These are phyloP conservation scores for Karalla daura DNA, from an alignment of 2,797 vertebrate genomes.

Conservation along the genomic window DNA sequence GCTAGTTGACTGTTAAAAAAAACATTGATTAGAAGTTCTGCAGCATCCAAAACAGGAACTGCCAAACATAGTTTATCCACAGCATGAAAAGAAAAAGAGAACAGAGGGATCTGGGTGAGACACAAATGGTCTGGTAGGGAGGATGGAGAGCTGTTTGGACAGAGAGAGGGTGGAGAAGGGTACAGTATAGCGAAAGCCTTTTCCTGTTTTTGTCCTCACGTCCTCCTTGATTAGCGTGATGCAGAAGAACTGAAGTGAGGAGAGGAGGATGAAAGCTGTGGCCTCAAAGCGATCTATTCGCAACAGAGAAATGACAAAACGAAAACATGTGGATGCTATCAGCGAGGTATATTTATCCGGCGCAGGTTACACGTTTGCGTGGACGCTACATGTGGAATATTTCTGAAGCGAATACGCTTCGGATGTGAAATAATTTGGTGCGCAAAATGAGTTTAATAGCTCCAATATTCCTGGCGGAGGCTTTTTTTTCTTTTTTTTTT, in stretches of 20 bases:
- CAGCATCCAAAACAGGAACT: slow-evolving; percentile 67
- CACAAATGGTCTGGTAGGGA: slow-evolving; percentile 34
- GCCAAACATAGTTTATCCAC: slow-evolving; percentile 55
- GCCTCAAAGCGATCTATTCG: slow-evolving; percentile 33
- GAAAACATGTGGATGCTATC: slow-evolving; percentile 52
- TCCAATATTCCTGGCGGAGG: slow-evolving; percentile 38
- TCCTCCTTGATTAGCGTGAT: slow-evolving; percentile 71
- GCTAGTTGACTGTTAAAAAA: slow-evolving; percentile 26
- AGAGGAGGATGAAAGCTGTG: slow-evolving; percentile 65
- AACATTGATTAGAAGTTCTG: slow-evolving; percentile 53
- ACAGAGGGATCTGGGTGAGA: slow-evolving; percentile 47
- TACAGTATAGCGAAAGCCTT: slow-evolving; percentile 46
- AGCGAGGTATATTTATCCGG: slow-evolving; percentile 7
- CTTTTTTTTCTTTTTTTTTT: slow-evolving; percentile 16
- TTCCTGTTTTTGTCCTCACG: slow-evolving; percentile 80
- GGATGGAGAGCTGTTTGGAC: slow-evolving; percentile 41
- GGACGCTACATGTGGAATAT: slow-evolving; percentile 9
- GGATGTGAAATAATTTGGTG: slow-evolving; percentile 40
- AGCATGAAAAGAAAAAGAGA: slow-evolving; percentile 53
- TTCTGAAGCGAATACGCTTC: slow-evolving; percentile 10
- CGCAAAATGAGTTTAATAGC: slow-evolving; percentile 47
- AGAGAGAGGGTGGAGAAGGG: slow-evolving; percentile 47
- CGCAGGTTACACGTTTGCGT: slow-evolving; percentile 14
- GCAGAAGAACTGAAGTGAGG: slow-evolving; percentile 52
- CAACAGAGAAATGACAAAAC: slow-evolving; percentile 19